These are phyloP conservation scores for Apis dorsata DNA, from an alignment of 1,140 invertebrate genomes.

Conservation along the genomic window DNA sequence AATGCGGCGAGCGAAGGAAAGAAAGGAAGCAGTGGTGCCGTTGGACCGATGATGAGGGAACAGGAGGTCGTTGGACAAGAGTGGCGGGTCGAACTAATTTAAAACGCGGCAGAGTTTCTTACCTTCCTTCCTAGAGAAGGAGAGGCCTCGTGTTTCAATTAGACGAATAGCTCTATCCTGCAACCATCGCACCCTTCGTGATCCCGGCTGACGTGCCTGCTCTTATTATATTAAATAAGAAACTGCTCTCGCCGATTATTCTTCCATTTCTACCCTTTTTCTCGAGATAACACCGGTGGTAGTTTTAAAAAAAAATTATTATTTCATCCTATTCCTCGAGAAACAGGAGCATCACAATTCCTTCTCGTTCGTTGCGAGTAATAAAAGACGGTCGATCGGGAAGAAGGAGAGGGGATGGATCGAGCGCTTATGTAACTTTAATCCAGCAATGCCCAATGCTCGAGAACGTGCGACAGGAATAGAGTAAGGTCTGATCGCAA, in stretches of 20 bases:
- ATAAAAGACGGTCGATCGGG: no score
- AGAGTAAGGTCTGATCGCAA: slow-evolving; percentile 57
- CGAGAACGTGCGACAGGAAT: slow-evolving; percentile 47
- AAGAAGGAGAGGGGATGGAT: background rate
- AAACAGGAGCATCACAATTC: no score
- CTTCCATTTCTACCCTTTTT: no score
- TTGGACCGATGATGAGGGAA: slow-evolving; percentile 11
- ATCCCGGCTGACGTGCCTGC: slow-evolving; percentile 6
- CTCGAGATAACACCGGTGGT: no score
- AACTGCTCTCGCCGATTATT: background rate
- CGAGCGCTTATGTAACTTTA: slow-evolving; percentile 31
- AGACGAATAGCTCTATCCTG: slow-evolving; percentile 6
- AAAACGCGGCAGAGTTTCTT: slow-evolving; percentile 34
- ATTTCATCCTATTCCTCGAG: no score
- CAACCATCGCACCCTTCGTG: background rate
- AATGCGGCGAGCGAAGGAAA: no score
- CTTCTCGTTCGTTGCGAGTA: no score
- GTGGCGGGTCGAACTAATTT: slow-evolving; percentile 42
- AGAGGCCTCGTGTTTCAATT: slow-evolving; percentile 10
- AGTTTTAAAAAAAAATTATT: no score
- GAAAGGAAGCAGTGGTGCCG: slow-evolving; percentile 52
- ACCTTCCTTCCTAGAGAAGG: background rate
- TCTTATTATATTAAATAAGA: background rate
- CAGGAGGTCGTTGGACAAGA: slow-evolving; percentile 1
- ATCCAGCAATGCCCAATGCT: slow-evolving; percentile 25